A percentile compares a stretch with the other conserved stretches of the same genome.
phyloP scores from a whole-genome alignment of 1,140 invertebrate species.

The Lucilia sericata region DNA sequence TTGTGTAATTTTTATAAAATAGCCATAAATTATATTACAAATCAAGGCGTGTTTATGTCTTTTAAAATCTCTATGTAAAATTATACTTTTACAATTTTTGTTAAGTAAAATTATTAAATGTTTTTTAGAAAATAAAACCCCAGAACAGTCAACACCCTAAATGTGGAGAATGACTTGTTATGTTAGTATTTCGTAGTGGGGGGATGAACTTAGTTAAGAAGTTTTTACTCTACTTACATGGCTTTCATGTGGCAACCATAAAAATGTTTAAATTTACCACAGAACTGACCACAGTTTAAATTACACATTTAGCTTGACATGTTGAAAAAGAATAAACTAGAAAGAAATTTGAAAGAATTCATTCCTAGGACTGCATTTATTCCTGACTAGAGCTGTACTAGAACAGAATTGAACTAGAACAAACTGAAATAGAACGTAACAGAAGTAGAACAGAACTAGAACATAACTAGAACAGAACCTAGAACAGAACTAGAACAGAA shows the following conservation, averaged over 20 bases:
- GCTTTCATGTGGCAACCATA: constrained; percentile 4
- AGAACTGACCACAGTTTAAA: constrained; percentile 23
- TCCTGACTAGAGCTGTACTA: no score
- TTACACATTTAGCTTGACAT: not conserved
- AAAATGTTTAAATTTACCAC: constrained; percentile 24
- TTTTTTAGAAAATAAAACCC: not conserved
- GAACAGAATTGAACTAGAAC: no score
- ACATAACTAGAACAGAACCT: no score
- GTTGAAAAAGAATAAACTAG: not conserved
- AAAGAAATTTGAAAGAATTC: not conserved
- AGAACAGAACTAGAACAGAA: no score
- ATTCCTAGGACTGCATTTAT: no score
- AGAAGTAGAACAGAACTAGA: no score
- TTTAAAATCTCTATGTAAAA: not conserved
- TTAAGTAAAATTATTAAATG: constrained; percentile 8
- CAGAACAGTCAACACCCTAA: constrained; percentile 8
- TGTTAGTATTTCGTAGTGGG: not conserved
- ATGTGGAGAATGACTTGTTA: not conserved
- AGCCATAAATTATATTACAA: not conserved
- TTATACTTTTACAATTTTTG: not conserved
- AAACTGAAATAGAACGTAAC: no score
- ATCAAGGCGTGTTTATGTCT: constrained; percentile 26
- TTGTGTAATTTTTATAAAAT: not conserved
- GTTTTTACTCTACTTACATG: not conserved
- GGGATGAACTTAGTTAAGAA: not conserved